These are phyloP conservation scores for Melanostoma scalare DNA, from an alignment of 2,888 invertebrate species.

Conservation along the genomic window DNA sequence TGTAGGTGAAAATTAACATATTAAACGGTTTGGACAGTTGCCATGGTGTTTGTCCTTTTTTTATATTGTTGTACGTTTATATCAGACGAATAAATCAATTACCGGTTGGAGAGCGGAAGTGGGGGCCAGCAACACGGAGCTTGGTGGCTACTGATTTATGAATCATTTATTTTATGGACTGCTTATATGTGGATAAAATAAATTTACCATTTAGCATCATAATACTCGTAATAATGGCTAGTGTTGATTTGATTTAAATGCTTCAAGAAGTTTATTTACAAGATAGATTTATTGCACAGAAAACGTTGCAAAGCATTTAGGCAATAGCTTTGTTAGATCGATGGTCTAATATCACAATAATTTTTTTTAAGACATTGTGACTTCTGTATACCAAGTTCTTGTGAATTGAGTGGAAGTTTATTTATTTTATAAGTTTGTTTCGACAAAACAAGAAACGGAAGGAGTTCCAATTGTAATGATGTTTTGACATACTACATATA, in stretches of 20 bases:
- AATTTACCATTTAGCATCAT: conserved; percentile 38
- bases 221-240: conserved; percentile 13
- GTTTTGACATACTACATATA: too few relatives aligned
- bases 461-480: too few relatives aligned
- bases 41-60: conserved; percentile 51
- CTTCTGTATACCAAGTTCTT: too few relatives aligned
- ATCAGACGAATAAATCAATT: conserved; percentile 41
- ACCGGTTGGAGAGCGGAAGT: conserved; percentile 14
- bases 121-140: conserved; percentile 10
- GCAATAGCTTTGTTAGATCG: not conserved
- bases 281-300: conserved; percentile 12
- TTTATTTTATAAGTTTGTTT: too few relatives aligned
- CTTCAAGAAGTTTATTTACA: conserved; percentile 15
- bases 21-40: conserved; percentile 53
- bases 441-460: too few relatives aligned
- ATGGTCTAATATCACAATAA: too few relatives aligned
- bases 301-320: not conserved
- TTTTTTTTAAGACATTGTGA: too few relatives aligned
- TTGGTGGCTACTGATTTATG: conserved; percentile 35
- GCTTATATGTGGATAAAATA: conserved; percentile 34
- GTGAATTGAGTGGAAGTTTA: too few relatives aligned
- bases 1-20: conserved; percentile 32
- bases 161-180: conserved; percentile 48
- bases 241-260: conserved; percentile 32
- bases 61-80: not conserved